These are phyloP conservation scores for Leptopilina syphax DNA, from an alignment of 2,888 invertebrate species.

Conservation along the genomic window DNA sequence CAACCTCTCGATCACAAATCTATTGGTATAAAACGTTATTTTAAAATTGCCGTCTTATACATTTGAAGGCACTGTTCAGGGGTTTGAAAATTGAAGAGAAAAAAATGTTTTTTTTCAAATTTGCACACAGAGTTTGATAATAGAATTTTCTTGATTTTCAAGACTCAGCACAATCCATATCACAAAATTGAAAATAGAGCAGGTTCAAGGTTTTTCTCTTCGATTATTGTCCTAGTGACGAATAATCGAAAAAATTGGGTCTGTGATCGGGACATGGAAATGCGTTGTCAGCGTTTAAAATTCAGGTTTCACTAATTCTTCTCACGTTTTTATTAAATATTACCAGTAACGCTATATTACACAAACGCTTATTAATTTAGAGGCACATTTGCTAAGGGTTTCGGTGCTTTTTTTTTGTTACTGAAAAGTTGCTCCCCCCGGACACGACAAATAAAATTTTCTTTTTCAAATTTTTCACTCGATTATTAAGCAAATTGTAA, in stretches of 20 bases:
- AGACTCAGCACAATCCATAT: conserved; percentile 66
- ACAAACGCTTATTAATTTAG: conserved; percentile 75
- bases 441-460: too few relatives aligned
- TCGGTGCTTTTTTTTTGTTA: conserved; percentile 62
- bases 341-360: conserved; percentile 66
- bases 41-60: conserved; percentile 68
- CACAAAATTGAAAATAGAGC: conserved; percentile 69
- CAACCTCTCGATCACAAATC: conserved; percentile 45
- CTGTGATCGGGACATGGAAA: conserved; percentile 62
- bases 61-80: conserved; percentile 74
- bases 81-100: conserved; percentile 53
- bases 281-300: conserved; percentile 46
- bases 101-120: conserved; percentile 31
- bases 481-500: too few relatives aligned
- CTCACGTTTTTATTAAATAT: conserved; percentile 54
- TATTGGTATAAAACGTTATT: conserved; percentile 65
- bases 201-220: conserved; percentile 60
- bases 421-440: conserved; percentile 66
- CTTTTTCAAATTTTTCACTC: too few relatives aligned
- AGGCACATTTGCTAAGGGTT: conserved; percentile 76
- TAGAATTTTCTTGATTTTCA: conserved; percentile 49
- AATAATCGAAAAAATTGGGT: conserved; percentile 53
- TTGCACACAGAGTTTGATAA: conserved; percentile 17
- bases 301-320: conserved; percentile 47
- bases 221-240: conserved; percentile 63